A percentile compares a stretch with the other conserved stretches of the same genome.
phyloP scores from a whole-genome alignment of 2,113 vertebrate species.

The Albula glossodonta region DNA sequence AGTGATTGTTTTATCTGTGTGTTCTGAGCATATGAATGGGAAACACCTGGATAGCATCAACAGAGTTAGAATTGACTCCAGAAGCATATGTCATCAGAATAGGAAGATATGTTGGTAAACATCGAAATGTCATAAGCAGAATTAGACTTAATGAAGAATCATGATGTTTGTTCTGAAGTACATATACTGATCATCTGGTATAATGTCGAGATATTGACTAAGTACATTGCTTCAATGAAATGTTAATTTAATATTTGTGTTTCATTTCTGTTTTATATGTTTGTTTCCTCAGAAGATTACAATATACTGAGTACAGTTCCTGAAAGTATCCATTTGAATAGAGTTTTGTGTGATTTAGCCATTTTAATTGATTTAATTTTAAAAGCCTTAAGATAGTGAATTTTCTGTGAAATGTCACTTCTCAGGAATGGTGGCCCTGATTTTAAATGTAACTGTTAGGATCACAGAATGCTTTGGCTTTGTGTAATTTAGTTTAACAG shows the following conservation, averaged over 20 bases:
- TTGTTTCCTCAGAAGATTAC: too few species aligned
- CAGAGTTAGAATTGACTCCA: background rate
- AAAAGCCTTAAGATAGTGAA: slow-evolving; percentile 22
- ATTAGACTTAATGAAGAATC: too few species aligned
- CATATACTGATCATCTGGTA: too few species aligned
- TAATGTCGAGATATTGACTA: too few species aligned
- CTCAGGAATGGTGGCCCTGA: background rate
- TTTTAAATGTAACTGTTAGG: background rate
- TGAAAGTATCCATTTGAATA: background rate
- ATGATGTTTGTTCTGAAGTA: too few species aligned
- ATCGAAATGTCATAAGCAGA: too few species aligned
- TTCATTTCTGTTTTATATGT: too few species aligned
- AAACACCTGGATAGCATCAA: background rate
- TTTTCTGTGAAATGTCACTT: background rate
- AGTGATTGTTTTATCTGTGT: background rate
- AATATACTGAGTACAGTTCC: background rate
- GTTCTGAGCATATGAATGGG: background rate
- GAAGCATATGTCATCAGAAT: too few species aligned
- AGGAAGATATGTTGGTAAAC: background rate
- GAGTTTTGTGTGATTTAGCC: background rate
- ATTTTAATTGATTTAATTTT: slow-evolving; percentile 29
- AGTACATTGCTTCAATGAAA: too few species aligned
- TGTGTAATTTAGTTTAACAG: background rate
- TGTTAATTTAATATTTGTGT: too few species aligned
- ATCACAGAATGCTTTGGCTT: background rate